Conservation (phyloP, 1,140 invertebrate genomes). For the Sinonovacula constricta region DNA sequence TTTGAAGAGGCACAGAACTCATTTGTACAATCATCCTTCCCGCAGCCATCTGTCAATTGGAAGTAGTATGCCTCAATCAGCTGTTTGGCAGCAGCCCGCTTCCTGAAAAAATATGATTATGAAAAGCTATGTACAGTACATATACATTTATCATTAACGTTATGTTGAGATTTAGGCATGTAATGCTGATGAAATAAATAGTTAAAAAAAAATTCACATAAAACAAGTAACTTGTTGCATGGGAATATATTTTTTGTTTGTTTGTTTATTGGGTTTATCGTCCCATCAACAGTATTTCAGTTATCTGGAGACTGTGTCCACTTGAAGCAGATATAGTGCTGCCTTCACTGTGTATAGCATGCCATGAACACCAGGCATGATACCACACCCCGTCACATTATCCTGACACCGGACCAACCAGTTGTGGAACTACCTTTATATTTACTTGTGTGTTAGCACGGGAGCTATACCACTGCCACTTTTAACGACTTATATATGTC, state of each 20-base stretch:
- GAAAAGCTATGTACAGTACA: background rate
- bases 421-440: no score
- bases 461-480: no score
- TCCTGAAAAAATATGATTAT: conserved; percentile 79
- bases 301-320: no score
- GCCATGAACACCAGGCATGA: no score
- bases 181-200: background rate
- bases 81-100: conserved; percentile 91
- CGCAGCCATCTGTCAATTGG: conserved; percentile 93
- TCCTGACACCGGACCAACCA: no score
- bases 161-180: background rate
- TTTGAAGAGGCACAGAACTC: conserved; percentile 90
- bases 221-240: background rate
- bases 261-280: no score
- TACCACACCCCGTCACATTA: no score
- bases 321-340: no score
- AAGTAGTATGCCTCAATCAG: conserved; percentile 95
- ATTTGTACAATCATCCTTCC: conserved; percentile 90
- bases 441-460: no score
- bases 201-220: background rate
- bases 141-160: background rate
- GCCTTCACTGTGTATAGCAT: no score
- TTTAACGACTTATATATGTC: no score
- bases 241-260: background rate
- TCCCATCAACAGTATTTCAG: no score